Percentiles rank a stretch among this genome's conserved stretches.
Evolutionary conservation across 2,888 invertebrate species (phyloP).

Genomic region (Allygus modestus): DNA sequence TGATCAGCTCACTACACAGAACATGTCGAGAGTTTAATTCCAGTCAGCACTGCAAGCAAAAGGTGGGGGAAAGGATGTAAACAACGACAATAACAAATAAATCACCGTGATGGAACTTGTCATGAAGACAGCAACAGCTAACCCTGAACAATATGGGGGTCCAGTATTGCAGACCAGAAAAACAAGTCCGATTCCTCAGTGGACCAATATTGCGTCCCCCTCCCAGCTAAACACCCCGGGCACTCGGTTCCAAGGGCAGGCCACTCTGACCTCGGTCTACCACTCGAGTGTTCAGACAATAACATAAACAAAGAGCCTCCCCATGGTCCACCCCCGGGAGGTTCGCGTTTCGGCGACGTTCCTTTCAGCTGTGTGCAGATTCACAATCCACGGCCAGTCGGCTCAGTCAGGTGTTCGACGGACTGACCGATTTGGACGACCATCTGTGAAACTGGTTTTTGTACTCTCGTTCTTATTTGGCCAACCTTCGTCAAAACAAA

Average conservation of each 20-base stretch:
- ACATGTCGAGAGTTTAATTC: too few relatives aligned
- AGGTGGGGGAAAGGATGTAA: too few relatives aligned
- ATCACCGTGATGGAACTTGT: too few relatives aligned
- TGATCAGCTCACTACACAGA: too few relatives aligned
- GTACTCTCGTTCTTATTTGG: not conserved
- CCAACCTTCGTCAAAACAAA: constrained; percentile 18
- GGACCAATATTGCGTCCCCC: too few relatives aligned
- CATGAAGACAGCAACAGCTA: too few relatives aligned
- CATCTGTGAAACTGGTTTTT: constrained; percentile 33
- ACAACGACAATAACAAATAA: too few relatives aligned
- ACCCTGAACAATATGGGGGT: too few relatives aligned
- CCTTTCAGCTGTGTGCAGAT: not conserved
- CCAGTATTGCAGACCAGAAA: too few relatives aligned
- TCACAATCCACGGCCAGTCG: not conserved
- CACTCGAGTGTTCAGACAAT: not conserved
- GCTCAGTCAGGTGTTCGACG: not conserved
- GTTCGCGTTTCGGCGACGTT: not conserved
- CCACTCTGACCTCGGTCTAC: not conserved
- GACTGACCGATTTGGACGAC: constrained; percentile 9
- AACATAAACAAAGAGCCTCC: not conserved
- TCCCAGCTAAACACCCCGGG: not conserved
- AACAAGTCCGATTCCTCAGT: too few relatives aligned
- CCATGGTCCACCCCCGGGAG: not conserved
- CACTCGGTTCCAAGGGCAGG: not conserved
- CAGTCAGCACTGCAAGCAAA: too few relatives aligned